Base-by-base conservation (phyloP, 1,140 invertebrate genomes). In the Aricia agestis region DNA sequence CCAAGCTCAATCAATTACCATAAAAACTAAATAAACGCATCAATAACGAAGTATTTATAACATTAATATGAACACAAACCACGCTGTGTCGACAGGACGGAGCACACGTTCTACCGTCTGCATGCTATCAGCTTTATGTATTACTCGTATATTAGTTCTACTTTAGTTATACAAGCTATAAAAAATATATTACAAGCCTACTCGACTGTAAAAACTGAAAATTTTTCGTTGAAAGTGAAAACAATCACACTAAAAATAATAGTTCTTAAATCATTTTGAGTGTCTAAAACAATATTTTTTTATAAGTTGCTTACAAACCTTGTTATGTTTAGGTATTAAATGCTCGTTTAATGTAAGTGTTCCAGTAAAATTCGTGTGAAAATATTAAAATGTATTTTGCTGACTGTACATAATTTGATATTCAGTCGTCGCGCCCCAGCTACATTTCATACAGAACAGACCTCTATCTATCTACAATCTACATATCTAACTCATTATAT, bases 361-460 rank as follows among this genome's bases (percentile, higher is more conserved):
- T 25, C n/a, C n/a, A n/a, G n/a, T n/a, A n/a, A n/a, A n/a, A n/a
- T n/a, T n/a, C n/a, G n/a, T n/a, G n/a, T 36, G 6, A 7, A 36
- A 36, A 3, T 52, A 52, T 52, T 52, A 6, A 42, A 42, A 42
- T 6, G 1, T 52, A 4, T 52, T 15, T 15, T 52, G 10, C 82
- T 70, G 73, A 86, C 85, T 72, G 75, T 86, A 84, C 83, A 58
- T 69, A 75, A 75, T 82, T 88, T 86, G 78, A 83, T 83, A 85
- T 90, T 83, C 82, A 79, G 71, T 71, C 69, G 78, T 78, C 80
- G 78, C 79, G 73, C 80, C 80, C 79, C 74, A 72, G 74, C 76
- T 83, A 83, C 83, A 83, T 86, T 87, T 82, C 84, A 79, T 83
- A 86, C 82, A 80, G 83, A 81, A 79, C 76, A 80, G 79, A 79